A percentile compares a stretch with the other conserved stretches of the same genome.
Evolutionary conservation across 2,113 vertebrate species (phyloP).

Genomic region (Rhinogobius similis): DNA sequence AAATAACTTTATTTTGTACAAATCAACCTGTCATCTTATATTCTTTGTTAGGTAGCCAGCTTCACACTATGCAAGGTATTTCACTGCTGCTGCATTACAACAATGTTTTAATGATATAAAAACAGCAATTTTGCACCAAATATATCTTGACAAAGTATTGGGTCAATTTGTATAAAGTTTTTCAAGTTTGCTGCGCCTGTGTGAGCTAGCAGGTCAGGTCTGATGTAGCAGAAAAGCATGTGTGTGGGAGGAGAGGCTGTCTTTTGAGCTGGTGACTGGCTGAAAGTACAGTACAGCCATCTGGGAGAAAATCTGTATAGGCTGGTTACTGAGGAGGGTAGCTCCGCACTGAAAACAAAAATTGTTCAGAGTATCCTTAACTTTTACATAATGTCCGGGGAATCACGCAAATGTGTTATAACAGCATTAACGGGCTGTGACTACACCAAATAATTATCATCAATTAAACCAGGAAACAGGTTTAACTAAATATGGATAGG

Average conservation of each 20-base stretch:
- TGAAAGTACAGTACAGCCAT: slow-evolving; percentile 30
- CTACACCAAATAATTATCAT: background rate
- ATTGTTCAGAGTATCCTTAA: slow-evolving; percentile 18
- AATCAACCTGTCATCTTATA: no score
- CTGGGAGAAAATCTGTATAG: slow-evolving; percentile 45
- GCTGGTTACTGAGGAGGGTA: slow-evolving; percentile 17
- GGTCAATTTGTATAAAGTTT: background rate
- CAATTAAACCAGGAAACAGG: no score
- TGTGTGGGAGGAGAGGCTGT: slow-evolving; percentile 45
- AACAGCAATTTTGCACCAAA: background rate
- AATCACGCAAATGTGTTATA: background rate
- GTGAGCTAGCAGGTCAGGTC: slow-evolving; percentile 30
- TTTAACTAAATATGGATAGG: no score
- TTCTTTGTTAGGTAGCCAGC: no score
- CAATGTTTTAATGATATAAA: background rate
- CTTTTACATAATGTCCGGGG: slow-evolving; percentile 6
- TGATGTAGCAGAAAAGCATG: slow-evolving; percentile 22
- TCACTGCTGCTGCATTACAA: no score
- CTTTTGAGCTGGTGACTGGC: slow-evolving; percentile 36
- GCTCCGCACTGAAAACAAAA: slow-evolving; percentile 23
- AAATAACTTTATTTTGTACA: no score
- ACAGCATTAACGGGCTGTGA: background rate
- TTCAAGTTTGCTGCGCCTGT: slow-evolving; percentile 2
- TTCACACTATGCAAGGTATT: background rate
- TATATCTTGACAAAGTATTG: background rate